Percentiles rank a stretch among this genome's conserved stretches.
Evolutionary conservation across 2,797 vertebrate species (phyloP).

Genomic region (Acanthornis magna): DNA sequence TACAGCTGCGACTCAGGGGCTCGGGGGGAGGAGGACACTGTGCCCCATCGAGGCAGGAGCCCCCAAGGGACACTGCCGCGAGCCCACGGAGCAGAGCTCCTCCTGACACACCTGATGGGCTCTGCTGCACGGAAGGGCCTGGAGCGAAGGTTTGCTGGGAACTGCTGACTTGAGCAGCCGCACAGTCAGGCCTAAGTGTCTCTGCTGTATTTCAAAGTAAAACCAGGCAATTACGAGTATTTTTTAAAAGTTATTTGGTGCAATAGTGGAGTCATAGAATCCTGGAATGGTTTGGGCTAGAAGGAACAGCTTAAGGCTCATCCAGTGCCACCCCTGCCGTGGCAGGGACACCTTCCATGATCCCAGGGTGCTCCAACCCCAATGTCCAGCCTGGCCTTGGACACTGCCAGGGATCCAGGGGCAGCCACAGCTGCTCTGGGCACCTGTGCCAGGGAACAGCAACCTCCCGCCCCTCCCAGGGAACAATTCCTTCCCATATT

Average conservation of each 20-base stretch:
- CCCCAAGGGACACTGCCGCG: accelerated
- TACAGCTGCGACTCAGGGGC: not conserved
- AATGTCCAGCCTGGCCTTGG: accelerated
- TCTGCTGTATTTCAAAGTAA: not conserved
- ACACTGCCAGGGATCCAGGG: not conserved
- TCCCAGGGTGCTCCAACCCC: not conserved
- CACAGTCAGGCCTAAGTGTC: not conserved
- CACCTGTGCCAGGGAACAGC: not conserved
- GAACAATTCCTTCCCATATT: not conserved
- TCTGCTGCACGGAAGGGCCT: not conserved
- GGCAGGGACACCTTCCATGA: accelerated
- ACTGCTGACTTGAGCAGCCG: not conserved
- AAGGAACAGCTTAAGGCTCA: not conserved
- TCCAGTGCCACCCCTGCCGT: not conserved
- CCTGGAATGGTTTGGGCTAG: not conserved
- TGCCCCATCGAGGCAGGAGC: not conserved
- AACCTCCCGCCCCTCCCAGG: accelerated
- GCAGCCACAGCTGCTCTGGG: not conserved
- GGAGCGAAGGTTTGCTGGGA: not conserved
- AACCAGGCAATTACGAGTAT: accelerated
- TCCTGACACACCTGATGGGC: not conserved
- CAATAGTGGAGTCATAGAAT: not conserved
- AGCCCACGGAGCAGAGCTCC: accelerated
- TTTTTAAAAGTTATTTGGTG: not conserved
- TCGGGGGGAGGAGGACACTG: not conserved